These are phyloP conservation scores for Aphidius ervi DNA, from an alignment of 1,140 invertebrate genomes.

Conservation along the genomic window DNA sequence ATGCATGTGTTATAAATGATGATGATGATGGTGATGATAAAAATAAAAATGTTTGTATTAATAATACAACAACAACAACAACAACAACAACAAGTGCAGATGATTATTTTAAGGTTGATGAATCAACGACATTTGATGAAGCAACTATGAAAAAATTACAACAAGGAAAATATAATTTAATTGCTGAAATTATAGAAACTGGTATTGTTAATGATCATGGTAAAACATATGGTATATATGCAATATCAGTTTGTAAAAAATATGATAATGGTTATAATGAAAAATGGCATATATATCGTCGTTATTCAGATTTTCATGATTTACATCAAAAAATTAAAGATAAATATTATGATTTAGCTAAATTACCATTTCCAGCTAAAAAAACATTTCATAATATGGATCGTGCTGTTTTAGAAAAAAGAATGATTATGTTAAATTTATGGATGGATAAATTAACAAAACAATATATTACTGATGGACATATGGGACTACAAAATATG, in stretches of 20 bases:
- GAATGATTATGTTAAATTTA: conserved; percentile 79
- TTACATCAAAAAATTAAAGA: conserved; percentile 74
- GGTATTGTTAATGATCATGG: conserved; percentile 74
- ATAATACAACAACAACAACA: conserved; percentile 29
- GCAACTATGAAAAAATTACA: conserved; percentile 55
- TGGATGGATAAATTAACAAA: conserved; percentile 74
- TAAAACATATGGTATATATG: conserved; percentile 85
- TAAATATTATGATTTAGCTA: conserved; percentile 75
- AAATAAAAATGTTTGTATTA: conserved; percentile 15
- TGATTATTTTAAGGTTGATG: conserved; percentile 16
- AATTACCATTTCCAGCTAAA: conserved; percentile 84
- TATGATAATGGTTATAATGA: conserved; percentile 64
- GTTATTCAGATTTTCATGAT: conserved; percentile 91
- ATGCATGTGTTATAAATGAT: conserved; percentile 26
- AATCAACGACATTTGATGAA: conserved; percentile 33
- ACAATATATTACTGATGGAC: conserved; percentile 59
- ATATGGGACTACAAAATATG: conserved; percentile 65
- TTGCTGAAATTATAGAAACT: conserved; percentile 69
- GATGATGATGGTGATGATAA: conserved; percentile 18
- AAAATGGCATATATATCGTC: conserved; percentile 74
- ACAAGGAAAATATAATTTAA: conserved; percentile 58
- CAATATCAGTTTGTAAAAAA: conserved; percentile 71
- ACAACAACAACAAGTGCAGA: conserved; percentile 26
- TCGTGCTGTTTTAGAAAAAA: conserved; percentile 76
- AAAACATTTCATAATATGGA: conserved; percentile 93